phyloP scores from a whole-genome alignment of 2,113 vertebrate species.

The Paralichthys olivaceus region DNA sequence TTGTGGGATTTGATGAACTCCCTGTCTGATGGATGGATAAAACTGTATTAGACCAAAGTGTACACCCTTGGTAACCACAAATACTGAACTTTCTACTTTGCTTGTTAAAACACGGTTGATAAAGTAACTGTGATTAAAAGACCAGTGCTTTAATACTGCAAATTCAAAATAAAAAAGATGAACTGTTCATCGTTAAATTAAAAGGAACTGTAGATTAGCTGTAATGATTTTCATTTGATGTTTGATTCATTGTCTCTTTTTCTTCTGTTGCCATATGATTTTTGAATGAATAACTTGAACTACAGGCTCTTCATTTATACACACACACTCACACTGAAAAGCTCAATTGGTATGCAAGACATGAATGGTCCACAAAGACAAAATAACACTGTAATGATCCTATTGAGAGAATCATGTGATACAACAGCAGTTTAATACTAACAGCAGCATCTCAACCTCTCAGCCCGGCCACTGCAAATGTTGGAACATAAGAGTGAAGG shows the following conservation, averaged over 20 bases:
- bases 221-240: neutral
- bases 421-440: neutral
- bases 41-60: too few relatives aligned
- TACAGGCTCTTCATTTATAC: too few relatives aligned
- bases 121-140: too few relatives aligned
- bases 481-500: neutral
- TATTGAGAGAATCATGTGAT: slow-evolving; percentile 6
- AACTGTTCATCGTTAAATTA: too few relatives aligned
- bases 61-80: too few relatives aligned
- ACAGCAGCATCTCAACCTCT: slow-evolving; percentile 7
- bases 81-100: too few relatives aligned
- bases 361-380: slow-evolving; percentile 10
- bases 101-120: too few relatives aligned
- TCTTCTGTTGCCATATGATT: neutral
- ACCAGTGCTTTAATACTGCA: too few relatives aligned
- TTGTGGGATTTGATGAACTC: neutral
- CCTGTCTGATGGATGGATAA: too few relatives aligned
- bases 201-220: neutral
- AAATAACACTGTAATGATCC: slow-evolving; percentile 29
- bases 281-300: neutral
- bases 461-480: neutral
- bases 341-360: slow-evolving; percentile 12
- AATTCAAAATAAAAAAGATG: too few relatives aligned
- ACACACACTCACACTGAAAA: too few relatives aligned
- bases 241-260: neutral